A percentile compares a stretch with the other conserved stretches of the same genome.
phyloP scores from a whole-genome alignment of 2,888 invertebrate genomes.

The Schizotus pectinicornis region DNA sequence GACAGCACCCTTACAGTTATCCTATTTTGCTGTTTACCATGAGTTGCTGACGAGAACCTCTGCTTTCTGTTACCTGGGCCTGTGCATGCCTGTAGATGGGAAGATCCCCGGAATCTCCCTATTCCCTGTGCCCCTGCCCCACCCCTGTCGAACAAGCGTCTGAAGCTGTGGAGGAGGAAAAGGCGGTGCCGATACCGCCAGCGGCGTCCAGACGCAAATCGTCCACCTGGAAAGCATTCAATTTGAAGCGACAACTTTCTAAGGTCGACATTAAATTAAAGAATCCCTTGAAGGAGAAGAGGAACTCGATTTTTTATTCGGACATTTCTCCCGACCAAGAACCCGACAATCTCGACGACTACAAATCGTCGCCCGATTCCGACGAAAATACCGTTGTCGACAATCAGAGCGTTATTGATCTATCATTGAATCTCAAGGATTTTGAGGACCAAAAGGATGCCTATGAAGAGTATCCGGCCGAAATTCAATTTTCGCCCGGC shows the following conservation, averaged over 20 bases:
- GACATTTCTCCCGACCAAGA: constrained; percentile 43
- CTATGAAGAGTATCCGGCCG: constrained; percentile 58
- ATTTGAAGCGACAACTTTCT: constrained; percentile 80
- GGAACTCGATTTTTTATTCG: constrained; percentile 55
- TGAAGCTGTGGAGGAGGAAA: constrained; percentile 57
- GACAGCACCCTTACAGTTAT: constrained; percentile 38
- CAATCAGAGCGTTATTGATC: constrained; percentile 39
- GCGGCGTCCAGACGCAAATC: constrained; percentile 64
- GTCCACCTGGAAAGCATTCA: constrained; percentile 80
- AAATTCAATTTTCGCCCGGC: constrained; percentile 49
- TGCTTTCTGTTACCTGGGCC: constrained; percentile 50
- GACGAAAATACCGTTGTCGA: constrained; percentile 53
- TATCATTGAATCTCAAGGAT: constrained; percentile 20
- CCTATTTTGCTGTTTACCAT: constrained; percentile 50
- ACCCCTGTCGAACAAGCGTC: constrained; percentile 60
- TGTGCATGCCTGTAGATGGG: constrained; percentile 56
- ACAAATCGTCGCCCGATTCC: constrained; percentile 48
- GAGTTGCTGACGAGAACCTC: constrained; percentile 47
- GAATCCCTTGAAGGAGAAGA: constrained; percentile 61
- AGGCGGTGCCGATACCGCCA: constrained; percentile 50
- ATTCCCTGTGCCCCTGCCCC: constrained; percentile 57
- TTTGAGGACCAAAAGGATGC: constrained; percentile 43
- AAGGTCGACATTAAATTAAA: constrained; percentile 79
- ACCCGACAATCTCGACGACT: constrained; percentile 16
- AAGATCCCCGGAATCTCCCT: constrained; percentile 56